Conservation (phyloP, 2,888 invertebrate genomes). For the Euzetes globulus region DNA sequence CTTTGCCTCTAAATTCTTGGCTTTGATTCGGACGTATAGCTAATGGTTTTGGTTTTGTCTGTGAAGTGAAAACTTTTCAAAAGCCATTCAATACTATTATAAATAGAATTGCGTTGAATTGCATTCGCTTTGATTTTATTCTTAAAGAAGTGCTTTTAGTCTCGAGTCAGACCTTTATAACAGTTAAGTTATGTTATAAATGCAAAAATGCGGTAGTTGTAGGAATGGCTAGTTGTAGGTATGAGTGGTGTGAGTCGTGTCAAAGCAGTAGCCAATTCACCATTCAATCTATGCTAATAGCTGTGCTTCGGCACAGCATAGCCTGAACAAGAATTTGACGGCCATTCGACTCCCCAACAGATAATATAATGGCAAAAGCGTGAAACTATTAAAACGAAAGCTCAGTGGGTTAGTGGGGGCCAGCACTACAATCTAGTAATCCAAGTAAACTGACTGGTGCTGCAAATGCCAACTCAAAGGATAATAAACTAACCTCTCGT, state of each 20-base stretch:
- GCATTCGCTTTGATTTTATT: neutral
- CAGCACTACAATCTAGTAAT: neutral
- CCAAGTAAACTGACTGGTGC: neutral
- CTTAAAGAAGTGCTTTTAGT: neutral
- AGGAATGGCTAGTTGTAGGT: neutral
- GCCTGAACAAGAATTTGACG: slow-evolving; percentile 1
- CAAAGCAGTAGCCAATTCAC: slow-evolving; percentile 12
- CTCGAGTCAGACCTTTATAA: neutral
- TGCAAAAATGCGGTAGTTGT: slow-evolving; percentile 1
- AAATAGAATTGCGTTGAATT: neutral
- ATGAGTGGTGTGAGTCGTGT: neutral
- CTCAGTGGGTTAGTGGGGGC: slow-evolving; percentile 1
- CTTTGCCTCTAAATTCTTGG: neutral
- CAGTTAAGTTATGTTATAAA: slow-evolving; percentile 17
- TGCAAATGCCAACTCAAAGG: neutral
- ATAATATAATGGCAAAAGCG: slow-evolving; percentile 23
- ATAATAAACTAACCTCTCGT: slow-evolving; percentile 24
- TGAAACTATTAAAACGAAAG: slow-evolving; percentile 17
- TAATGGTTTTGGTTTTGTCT: slow-evolving; percentile 5
- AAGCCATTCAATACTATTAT: neutral
- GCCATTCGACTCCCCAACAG: neutral
- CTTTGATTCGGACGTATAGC: neutral
- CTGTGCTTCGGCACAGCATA: neutral
- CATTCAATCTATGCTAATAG: slow-evolving; percentile 8
- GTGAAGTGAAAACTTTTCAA: neutral